These are phyloP conservation scores for Lycocorax pyrrhopterus DNA, from an alignment of 2,113 vertebrate genomes.

Conservation along the genomic window DNA sequence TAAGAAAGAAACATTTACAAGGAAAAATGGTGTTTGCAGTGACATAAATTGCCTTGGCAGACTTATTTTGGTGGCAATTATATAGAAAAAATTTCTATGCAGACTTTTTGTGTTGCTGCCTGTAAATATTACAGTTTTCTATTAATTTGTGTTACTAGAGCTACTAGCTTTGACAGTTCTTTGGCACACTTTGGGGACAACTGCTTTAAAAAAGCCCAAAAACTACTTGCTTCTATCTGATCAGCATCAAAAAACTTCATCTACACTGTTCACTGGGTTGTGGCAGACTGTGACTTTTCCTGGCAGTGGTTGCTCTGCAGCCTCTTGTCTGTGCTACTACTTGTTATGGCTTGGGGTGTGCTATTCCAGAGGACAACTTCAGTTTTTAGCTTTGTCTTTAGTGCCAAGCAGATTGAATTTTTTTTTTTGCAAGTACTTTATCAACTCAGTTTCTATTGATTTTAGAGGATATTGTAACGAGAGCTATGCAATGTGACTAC, in stretches of 20 bases:
- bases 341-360: not conserved
- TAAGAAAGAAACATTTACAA: not conserved
- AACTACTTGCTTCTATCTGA: not conserved
- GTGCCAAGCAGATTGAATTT: not conserved
- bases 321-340: not conserved
- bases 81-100: not conserved
- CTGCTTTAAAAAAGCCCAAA: not conserved
- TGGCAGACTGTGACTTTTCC: not conserved
- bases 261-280: not conserved
- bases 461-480: not conserved
- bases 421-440: not conserved
- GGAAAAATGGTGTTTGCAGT: not conserved
- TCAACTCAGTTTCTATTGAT: not conserved
- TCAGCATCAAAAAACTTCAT: not conserved
- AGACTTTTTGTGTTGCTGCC: not conserved
- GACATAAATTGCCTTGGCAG: not conserved
- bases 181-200: not conserved
- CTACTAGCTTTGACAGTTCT: not conserved
- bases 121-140: not conserved
- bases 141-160: not conserved
- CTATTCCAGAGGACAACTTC: not conserved
- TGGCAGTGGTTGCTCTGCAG: not conserved
- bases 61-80: not conserved
- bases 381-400: not conserved
- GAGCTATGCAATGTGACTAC: not conserved